Percentiles rank a stretch among this genome's conserved stretches.
These are phyloP conservation scores for Sphenodon punctatus DNA, from an alignment of 2,797 vertebrate genomes.

Conservation along the genomic window DNA sequence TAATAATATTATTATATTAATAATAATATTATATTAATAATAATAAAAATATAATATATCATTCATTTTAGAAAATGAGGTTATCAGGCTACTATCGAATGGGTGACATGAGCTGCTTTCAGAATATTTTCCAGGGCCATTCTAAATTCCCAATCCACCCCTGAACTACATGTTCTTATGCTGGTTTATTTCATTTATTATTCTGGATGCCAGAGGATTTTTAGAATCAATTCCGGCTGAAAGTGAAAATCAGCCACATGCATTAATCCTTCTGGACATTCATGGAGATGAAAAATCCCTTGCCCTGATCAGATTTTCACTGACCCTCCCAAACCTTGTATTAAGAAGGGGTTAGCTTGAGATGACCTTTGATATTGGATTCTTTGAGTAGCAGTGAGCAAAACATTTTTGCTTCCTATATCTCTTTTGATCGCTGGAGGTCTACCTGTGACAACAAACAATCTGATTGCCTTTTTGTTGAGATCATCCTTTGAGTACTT, in stretches of 20 bases:
- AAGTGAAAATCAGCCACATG: not conserved
- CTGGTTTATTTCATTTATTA: too few species aligned
- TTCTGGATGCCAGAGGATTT: not conserved
- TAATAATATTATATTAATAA: too few species aligned
- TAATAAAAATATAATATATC: too few species aligned
- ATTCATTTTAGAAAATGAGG: too few species aligned
- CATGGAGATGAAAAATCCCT: not conserved
- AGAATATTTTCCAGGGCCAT: too few species aligned
- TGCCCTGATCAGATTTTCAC: not conserved
- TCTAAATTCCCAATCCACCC: too few species aligned
- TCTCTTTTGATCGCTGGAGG: not conserved
- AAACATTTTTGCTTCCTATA: not conserved
- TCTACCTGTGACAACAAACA: not conserved
- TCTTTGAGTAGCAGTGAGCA: not conserved
- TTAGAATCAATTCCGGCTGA: not conserved
- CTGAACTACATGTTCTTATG: too few species aligned
- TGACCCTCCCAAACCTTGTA: not conserved
- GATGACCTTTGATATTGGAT: not conserved
- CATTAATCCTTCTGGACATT: not conserved
- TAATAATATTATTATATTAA: too few species aligned
- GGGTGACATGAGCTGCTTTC: too few species aligned
- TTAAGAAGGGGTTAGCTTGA: not conserved
- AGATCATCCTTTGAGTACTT: not conserved
- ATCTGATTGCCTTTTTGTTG: not conserved
- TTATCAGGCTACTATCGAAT: too few species aligned